These are phyloP conservation scores for Denticeps clupeoides DNA, from an alignment of 2,797 vertebrate genomes.

Conservation along the genomic window DNA sequence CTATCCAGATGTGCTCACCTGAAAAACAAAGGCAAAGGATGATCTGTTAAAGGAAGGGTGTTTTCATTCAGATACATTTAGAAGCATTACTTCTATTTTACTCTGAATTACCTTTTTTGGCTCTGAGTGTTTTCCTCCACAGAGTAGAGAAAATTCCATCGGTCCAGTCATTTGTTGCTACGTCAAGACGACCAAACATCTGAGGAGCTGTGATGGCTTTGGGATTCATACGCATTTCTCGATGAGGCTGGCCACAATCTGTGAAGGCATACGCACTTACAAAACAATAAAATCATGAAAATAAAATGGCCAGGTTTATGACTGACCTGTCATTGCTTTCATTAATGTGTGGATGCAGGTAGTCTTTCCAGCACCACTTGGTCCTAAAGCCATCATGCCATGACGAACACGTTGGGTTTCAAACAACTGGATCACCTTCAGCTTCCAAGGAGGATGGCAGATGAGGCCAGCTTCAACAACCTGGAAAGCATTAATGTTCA, in stretches of 20 bases:
- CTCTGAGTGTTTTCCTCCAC: slow-evolving; percentile 89
- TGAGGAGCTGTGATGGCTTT: slow-evolving; percentile 94
- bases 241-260: slow-evolving; percentile 86
- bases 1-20: slow-evolving; percentile 96
- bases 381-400: slow-evolving; percentile 90
- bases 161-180: slow-evolving; percentile 96
- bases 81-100: too few species aligned
- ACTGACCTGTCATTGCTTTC: slow-evolving; percentile 84
- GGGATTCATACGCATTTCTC: slow-evolving; percentile 97
- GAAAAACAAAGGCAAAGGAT: slow-evolving; percentile 1
- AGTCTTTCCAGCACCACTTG: slow-evolving; percentile 90
- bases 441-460: slow-evolving; percentile 85
- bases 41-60: too few species aligned
- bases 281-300: slow-evolving; percentile 1
- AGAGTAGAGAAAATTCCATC: slow-evolving; percentile 93
- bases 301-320: not conserved
- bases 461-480: slow-evolving; percentile 80
- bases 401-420: slow-evolving; percentile 91
- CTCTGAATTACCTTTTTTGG: slow-evolving; percentile 95
- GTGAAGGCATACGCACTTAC: slow-evolving; percentile 15
- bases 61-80: too few species aligned
- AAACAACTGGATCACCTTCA: slow-evolving; percentile 90
- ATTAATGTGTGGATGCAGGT: slow-evolving; percentile 84
- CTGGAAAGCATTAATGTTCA: too few species aligned
- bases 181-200: slow-evolving; percentile 93